Percentiles rank a stretch among this genome's conserved stretches.
Conservation (phyloP, 2,113 vertebrate genomes). For the Clupea harengus region DNA sequence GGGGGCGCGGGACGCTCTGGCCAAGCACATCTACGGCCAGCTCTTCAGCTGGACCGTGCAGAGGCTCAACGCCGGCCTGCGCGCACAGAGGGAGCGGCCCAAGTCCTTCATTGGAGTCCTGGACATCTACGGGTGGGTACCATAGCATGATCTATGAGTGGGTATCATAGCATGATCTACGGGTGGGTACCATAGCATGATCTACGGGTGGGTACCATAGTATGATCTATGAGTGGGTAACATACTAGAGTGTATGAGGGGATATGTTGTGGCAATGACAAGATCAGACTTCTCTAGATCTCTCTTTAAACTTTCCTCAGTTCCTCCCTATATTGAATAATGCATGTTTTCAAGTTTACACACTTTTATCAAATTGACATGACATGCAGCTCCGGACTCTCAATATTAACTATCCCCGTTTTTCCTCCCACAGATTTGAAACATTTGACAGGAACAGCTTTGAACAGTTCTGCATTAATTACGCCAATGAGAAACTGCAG, state of each 20-base stretch:
- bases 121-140: constrained; percentile 75
- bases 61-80: constrained; percentile 70
- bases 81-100: constrained; percentile 47
- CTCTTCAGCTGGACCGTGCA: constrained; percentile 73
- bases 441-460: constrained; percentile 80
- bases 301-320: no score
- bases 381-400: neutral
- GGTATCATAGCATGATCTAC: neutral
- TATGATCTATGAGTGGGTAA: no score
- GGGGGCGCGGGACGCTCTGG: constrained; percentile 68
- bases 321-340: no score
- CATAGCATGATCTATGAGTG: neutral
- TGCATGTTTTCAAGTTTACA: no score
- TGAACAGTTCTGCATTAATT: constrained; percentile 83
- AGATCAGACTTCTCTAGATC: no score
- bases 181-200: neutral
- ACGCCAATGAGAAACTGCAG: constrained; percentile 80
- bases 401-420: neutral
- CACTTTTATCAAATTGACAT: no score
- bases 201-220: no score
- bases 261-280: no score
- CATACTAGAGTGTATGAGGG: no score
- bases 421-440: constrained; percentile 70
- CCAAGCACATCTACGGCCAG: constrained; percentile 73
- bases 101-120: constrained; percentile 72